These are phyloP conservation scores for Onthophagus taurus DNA, from an alignment of 1,140 invertebrate genomes.

Conservation along the genomic window DNA sequence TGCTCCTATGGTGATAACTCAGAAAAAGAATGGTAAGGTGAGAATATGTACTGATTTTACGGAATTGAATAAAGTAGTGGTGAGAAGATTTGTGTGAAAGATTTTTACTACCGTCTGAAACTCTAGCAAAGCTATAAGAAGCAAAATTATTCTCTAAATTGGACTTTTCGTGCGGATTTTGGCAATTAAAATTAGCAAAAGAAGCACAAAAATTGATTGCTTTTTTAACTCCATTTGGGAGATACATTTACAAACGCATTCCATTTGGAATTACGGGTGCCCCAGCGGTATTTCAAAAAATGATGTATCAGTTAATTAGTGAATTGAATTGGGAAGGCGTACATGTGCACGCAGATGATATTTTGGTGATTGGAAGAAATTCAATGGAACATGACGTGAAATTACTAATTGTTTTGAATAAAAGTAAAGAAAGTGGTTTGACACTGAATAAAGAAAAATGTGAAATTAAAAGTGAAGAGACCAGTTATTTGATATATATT, in stretches of 20 bases:
- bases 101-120: constrained; percentile 19
- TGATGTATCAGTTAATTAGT: constrained; percentile 20
- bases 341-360: constrained; percentile 27
- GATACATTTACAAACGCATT: constrained; percentile 17
- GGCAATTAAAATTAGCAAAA: constrained; percentile 15
- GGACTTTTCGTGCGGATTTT: constrained; percentile 11
- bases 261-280: constrained; percentile 24
- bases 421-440: constrained; percentile 21
- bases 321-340: constrained; percentile 20
- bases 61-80: constrained; percentile 9
- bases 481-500: constrained; percentile 29
- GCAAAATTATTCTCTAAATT: constrained; percentile 23
- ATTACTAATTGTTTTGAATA: constrained; percentile 21
- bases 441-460: constrained; percentile 29
- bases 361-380: constrained; percentile 23
- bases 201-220: constrained; percentile 16
- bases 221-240: constrained; percentile 24
- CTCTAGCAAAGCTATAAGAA: constrained; percentile 17
- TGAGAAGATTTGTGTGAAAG: constrained; percentile 14
- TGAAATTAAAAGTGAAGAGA: constrained; percentile 13
- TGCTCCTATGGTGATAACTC: constrained; percentile 7
- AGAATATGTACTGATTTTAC: constrained; percentile 13
- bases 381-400: constrained; percentile 23
- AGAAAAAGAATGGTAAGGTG: constrained; percentile 21
- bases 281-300: constrained; percentile 22